These are phyloP conservation scores for Nettapus auritus DNA, from an alignment of 2,113 vertebrate species.

Conservation along the genomic window DNA sequence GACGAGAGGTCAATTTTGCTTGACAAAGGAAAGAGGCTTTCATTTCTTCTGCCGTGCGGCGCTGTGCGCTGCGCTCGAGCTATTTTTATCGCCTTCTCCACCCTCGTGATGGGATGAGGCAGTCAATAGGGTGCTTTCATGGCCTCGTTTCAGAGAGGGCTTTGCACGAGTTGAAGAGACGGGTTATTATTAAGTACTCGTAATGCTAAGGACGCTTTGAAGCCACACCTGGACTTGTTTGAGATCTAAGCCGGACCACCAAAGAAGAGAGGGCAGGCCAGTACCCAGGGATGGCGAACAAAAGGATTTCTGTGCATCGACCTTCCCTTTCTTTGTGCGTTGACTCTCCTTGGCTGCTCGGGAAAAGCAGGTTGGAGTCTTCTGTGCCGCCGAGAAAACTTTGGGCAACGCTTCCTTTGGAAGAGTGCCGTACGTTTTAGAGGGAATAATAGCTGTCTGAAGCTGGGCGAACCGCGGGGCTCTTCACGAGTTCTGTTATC, in stretches of 20 bases:
- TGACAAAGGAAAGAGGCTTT: conserved; percentile 22
- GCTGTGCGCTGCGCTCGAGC: neutral
- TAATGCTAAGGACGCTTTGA: conserved; percentile 18
- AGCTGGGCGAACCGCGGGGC: neutral
- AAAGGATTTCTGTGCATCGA: neutral
- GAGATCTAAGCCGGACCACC: neutral
- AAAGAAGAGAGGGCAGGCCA: conserved; percentile 23
- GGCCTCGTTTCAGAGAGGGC: conserved; percentile 4
- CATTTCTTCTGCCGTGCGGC: neutral
- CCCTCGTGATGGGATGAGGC: neutral
- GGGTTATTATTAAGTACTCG: conserved; percentile 32
- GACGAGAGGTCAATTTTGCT: conserved; percentile 33
- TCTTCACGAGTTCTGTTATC: neutral
- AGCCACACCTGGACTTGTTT: neutral
- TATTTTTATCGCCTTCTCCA: conserved; percentile 47
- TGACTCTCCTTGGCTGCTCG: neutral
- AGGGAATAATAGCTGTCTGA: neutral
- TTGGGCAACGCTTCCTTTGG: neutral
- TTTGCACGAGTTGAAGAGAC: conserved; percentile 10
- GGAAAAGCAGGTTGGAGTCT: neutral
- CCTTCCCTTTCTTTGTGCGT: neutral
- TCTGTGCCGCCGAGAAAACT: neutral
- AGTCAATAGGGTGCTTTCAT: conserved; percentile 37
- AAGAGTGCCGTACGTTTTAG: neutral
- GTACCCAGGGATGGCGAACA: neutral